Evolutionary conservation across 2,113 vertebrate genomes (phyloP), one percentile per base, ranked within the genome.

Genomic region (Danionella cerebrum): DNA sequence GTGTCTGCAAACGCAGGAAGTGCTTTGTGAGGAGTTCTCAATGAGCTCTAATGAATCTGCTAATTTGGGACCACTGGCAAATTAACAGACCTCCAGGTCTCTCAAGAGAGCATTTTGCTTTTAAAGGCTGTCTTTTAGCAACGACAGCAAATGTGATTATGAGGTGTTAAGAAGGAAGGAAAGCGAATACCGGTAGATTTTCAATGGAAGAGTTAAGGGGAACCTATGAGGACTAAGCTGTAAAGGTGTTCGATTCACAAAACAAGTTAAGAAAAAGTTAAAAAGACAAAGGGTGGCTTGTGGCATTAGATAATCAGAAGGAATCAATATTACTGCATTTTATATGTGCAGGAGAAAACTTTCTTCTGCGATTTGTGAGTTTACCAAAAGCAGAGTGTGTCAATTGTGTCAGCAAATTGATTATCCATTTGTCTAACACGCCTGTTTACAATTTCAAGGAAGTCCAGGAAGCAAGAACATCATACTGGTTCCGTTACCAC

Each of bases 61-160:
- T 83, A 85, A 87, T 83, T 83, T 79, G 67, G 57, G 73, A 54
- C 59, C 64, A 33, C 55, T 60, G 76, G 69, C 69, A 78, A 83
- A 81, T 80, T 38, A 67, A 47, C 27, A 11, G 78, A 57, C 57
- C 78, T 72, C 78, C 45, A 78, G 73, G 58, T 62, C 69, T 78
- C 80, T 79, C 44, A 72, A 72, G 41, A 68, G 72, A 72, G 60
- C 65, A 18, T 73, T 75, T 58, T 33, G 22, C 41, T 75, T 68
- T 80, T 62, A 76, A 55, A 44, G 19, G 54, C 54, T 10, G 22
- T 54, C 45, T 79, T 72, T 81, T 78, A 74, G 59, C 71, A 42
- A 71, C 35, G 42, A 62, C 58, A n/a, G 41, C 31, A 63, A 63
- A 63, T 63, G 44, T 24, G 59, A 63, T 36, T 48, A 35, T 63